Evolutionary conservation across 1,140 invertebrate genomes (phyloP).

Genomic region (Popillia japonica): DNA sequence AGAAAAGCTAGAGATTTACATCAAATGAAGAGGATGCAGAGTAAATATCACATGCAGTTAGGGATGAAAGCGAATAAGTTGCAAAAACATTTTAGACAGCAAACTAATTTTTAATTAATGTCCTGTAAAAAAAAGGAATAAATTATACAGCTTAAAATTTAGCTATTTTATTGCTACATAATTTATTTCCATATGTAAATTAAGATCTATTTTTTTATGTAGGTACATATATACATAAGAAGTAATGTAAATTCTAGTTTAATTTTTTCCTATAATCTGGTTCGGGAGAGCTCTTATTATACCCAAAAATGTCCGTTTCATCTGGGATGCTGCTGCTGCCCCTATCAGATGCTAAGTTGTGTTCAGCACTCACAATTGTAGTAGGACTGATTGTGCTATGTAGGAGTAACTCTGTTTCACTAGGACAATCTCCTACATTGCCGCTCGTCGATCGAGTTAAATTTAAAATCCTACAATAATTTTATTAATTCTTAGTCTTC

Average conservation of each 20-base stretch:
- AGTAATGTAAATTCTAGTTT: conserved; percentile 78
- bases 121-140: background rate
- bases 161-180: background rate
- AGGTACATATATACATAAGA: conserved; percentile 84
- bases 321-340: background rate
- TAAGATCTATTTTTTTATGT: background rate
- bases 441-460: conserved; percentile 44
- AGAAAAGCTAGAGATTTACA: conserved; percentile 86
- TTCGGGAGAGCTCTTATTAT: conserved; percentile 40
- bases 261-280: background rate
- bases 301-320: conserved; percentile 22
- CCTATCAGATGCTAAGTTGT: too few species aligned
- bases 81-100: conserved; percentile 81
- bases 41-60: conserved; percentile 78
- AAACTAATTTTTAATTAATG: conserved; percentile 75
- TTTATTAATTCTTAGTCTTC: too few species aligned
- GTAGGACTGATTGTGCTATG: background rate
- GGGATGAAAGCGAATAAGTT: conserved; percentile 87
- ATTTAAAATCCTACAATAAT: conserved; percentile 43
- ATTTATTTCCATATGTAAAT: too few species aligned
- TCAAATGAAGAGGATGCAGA: conserved; percentile 83
- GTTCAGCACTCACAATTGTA: background rate
- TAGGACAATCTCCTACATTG: conserved; percentile 28
- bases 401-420: conserved; percentile 32
- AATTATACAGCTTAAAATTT: background rate